Evolutionary conservation across 2,113 vertebrate species (phyloP), one percentile per base, ranked within the genome.

Genomic region (Bolborhynchus lineola): DNA sequence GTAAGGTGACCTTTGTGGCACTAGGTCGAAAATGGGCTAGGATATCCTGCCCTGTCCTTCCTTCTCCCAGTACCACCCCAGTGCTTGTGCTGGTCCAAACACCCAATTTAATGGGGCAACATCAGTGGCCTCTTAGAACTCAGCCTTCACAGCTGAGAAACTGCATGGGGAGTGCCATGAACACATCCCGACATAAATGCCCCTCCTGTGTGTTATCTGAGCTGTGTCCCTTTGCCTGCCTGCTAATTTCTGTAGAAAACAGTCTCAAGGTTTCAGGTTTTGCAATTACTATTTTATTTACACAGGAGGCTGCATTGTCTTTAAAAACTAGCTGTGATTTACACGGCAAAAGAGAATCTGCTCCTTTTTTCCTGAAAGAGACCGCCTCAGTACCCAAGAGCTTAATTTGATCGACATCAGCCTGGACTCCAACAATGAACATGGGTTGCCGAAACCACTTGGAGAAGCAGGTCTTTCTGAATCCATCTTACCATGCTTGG

Each of bases 161-260:
- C 21, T 0, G 1, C 26, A 47, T 1, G 1, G 15, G 21, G 7
- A 15, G 37, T 42, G 26, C 13, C 20, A 41, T 4, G 7, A 42
- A 59, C 0, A 0, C 16, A 12, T 41, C 11, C 13, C 25, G 25
- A 4, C 6, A 29, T 35, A 55, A 86, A 46, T 16, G 62, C 46
- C 42, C 14, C n/a, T 77, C 31, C 49, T 11, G 6, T 72, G 52
- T 60, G 71, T 79, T 13, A 26, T 33, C 12, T 26, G 39, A 24
- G 85, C n/a, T 63, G 78, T 69, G 29, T 49, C 52, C 11, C 39
- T 49, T 12, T 67, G 50, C 20, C 15, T 82, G 37, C 21, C 37
- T 17, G 49, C 23, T 53, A 69, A 28, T 50, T 18, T 31, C 37
- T 44, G 42, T 10, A 85, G 47, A 82, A 46, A 10, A 55, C 28